A percentile compares a stretch with the other conserved stretches of the same genome.
Evolutionary conservation across 2,888 invertebrate genomes (phyloP).

Genomic region (Geophilus truncorum): DNA sequence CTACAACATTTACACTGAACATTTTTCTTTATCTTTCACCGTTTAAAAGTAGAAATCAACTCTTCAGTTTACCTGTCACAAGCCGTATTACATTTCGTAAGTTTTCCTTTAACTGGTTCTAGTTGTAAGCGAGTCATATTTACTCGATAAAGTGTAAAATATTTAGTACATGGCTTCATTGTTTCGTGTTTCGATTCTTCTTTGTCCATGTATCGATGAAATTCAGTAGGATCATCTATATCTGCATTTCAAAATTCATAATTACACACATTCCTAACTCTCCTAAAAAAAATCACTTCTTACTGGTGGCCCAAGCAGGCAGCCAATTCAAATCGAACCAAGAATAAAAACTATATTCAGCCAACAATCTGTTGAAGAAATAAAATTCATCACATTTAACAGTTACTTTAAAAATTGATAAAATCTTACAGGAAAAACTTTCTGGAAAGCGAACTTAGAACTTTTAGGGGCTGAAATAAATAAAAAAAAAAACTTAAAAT

Average conservation of each 20-base stretch:
- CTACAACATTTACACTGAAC: no score
- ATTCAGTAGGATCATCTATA: background rate
- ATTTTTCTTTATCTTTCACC: no score
- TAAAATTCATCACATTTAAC: background rate
- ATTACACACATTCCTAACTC: background rate
- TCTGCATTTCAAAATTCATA: background rate
- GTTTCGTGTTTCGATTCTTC: background rate
- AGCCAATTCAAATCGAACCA: background rate
- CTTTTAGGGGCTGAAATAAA: background rate
- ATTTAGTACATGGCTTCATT: slow-evolving; percentile 18
- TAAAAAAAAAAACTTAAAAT: no score
- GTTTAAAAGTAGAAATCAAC: no score
- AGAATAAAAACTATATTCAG: background rate
- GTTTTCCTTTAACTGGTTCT: slow-evolving; percentile 29
- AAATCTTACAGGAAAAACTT: background rate
- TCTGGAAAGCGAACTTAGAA: background rate
- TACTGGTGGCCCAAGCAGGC: background rate
- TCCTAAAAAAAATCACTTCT: background rate
- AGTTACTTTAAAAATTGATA: no score
- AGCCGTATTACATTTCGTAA: slow-evolving; percentile 29
- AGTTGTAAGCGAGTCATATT: slow-evolving; percentile 23
- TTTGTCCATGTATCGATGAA: slow-evolving; percentile 17
- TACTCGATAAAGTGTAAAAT: slow-evolving; percentile 29
- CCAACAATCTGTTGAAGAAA: background rate
- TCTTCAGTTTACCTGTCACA: slow-evolving; percentile 29